Evolutionary conservation across 2,113 vertebrate genomes (phyloP).

Genomic region (Spea multiplicata): DNA sequence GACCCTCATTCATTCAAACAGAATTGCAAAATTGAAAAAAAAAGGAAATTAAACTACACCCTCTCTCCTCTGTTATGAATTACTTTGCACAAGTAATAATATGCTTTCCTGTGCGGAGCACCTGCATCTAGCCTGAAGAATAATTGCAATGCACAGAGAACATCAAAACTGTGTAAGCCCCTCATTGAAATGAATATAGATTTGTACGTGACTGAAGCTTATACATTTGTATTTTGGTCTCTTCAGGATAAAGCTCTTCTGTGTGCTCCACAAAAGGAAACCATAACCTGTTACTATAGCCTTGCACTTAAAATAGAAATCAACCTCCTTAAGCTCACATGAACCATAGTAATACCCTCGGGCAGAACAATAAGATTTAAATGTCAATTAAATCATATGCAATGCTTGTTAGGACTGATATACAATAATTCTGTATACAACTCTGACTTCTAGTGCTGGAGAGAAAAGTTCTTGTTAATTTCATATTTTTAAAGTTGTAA

Average conservation of each 20-base stretch:
- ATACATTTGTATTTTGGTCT: slow-evolving; percentile 27
- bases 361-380: no score
- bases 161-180: not conserved
- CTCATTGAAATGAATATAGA: slow-evolving; percentile 25
- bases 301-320: no score
- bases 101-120: not conserved
- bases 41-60: not conserved
- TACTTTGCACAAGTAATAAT: slow-evolving; percentile 10
- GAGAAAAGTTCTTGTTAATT: no score
- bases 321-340: no score
- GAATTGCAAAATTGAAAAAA: not conserved
- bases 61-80: not conserved
- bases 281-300: no score
- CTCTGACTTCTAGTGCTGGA: no score
- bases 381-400: no score
- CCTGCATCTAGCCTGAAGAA: slow-evolving; percentile 1
- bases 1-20: not conserved
- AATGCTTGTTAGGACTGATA: no score
- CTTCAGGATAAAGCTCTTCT: not conserved
- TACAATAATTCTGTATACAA: no score
- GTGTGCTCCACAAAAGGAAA: no score
- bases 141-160: slow-evolving; percentile 5
- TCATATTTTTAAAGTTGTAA: no score
- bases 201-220: slow-evolving; percentile 22
- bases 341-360: no score